Conservation (phyloP, 2,888 invertebrate genomes). For the Tryphoninae sp. region DNA sequence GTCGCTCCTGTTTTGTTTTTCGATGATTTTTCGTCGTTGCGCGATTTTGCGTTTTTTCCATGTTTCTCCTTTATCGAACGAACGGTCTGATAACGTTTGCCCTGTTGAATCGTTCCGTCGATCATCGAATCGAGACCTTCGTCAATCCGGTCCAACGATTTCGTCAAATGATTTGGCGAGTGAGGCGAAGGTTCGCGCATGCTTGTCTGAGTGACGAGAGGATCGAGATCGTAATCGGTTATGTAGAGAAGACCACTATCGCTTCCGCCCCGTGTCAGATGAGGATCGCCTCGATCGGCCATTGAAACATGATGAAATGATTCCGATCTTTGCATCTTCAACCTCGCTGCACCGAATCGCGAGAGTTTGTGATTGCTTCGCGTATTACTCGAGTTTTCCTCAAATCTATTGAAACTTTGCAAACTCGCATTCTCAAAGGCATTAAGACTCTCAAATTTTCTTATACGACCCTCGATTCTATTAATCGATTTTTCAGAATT, state of each 20-base stretch:
- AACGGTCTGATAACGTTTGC: slow-evolving; percentile 38
- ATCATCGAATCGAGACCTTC: slow-evolving; percentile 88
- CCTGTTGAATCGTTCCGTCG: slow-evolving; percentile 74
- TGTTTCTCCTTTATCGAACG: slow-evolving; percentile 38
- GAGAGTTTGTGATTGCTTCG: slow-evolving; percentile 56
- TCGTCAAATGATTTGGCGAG: slow-evolving; percentile 82
- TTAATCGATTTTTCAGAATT: slow-evolving; percentile 70
- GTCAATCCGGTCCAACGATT: slow-evolving; percentile 91
- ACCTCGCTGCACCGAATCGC: slow-evolving; percentile 42
- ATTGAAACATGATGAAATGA: slow-evolving; percentile 78
- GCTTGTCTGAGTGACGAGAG: slow-evolving; percentile 63
- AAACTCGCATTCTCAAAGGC: slow-evolving; percentile 76
- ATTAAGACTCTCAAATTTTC: slow-evolving; percentile 79
- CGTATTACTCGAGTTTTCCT: slow-evolving; percentile 47
- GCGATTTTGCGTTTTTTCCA: slow-evolving; percentile 56
- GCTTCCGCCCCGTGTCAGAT: slow-evolving; percentile 77
- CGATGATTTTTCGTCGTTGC: slow-evolving; percentile 62
- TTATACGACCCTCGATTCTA: slow-evolving; percentile 75
- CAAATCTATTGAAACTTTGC: slow-evolving; percentile 67
- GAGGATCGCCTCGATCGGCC: slow-evolving; percentile 67
- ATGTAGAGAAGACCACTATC: slow-evolving; percentile 80
- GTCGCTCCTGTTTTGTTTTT: slow-evolving; percentile 53
- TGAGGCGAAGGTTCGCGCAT: slow-evolving; percentile 64
- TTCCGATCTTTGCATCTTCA: slow-evolving; percentile 76
- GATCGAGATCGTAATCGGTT: slow-evolving; percentile 76